Evolutionary conservation across 2,113 vertebrate species (phyloP).

Genomic region (Larimichthys polyactis): DNA sequence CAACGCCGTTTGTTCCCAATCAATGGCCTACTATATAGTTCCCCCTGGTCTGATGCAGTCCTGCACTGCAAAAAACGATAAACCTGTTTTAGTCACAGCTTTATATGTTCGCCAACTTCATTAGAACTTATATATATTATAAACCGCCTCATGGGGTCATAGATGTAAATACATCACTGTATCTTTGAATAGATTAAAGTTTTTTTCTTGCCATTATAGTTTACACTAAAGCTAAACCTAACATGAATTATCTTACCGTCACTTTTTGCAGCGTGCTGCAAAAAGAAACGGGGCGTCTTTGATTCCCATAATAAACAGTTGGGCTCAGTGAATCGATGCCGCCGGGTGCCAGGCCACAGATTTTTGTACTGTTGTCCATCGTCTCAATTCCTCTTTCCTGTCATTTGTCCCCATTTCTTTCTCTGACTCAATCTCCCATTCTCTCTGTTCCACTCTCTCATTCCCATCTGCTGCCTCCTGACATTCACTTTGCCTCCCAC

Average conservation of each 20-base stretch:
- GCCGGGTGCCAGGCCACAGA: constrained; percentile 35
- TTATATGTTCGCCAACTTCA: neutral
- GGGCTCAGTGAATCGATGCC: constrained; percentile 35
- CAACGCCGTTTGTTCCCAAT: constrained; percentile 64
- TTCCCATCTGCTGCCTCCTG: constrained; percentile 52
- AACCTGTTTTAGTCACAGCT: constrained; percentile 17
- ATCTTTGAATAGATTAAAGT: neutral
- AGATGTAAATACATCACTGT: neutral
- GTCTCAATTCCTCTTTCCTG: constrained; percentile 44
- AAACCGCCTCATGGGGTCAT: neutral
- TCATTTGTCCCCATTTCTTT: constrained; percentile 48
- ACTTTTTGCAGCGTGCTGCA: constrained; percentile 9
- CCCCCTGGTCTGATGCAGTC: constrained; percentile 36
- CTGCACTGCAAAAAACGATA: constrained; percentile 31
- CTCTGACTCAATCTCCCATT: constrained; percentile 27
- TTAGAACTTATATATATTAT: neutral
- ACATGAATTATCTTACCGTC: neutral
- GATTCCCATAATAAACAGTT: constrained; percentile 42
- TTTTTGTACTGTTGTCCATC: constrained; percentile 52
- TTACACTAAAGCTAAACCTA: neutral
- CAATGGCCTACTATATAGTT: constrained; percentile 66
- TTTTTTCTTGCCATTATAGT: neutral
- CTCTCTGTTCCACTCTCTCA: constrained; percentile 30
- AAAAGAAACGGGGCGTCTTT: constrained; percentile 24
- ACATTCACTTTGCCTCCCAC: constrained; percentile 20